Base-by-base conservation (phyloP, 2,888 invertebrate genomes). In the Tryphoninae sp. region DNA sequence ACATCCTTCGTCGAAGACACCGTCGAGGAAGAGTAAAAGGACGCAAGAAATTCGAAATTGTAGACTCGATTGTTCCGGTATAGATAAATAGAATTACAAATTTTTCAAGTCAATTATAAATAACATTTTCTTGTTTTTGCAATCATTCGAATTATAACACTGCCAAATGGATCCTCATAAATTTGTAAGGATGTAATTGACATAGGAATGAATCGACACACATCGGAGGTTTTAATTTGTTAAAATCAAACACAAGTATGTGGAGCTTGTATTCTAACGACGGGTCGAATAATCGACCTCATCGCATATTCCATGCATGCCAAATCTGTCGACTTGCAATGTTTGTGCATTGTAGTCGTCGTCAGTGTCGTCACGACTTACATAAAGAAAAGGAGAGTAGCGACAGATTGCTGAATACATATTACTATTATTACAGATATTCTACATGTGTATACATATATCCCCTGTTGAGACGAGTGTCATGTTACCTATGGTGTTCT, bases 1-100 rank as follows among this genome's bases (percentile, higher is more conserved):
- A 58, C 87, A 88, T 78, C 89, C 89, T 4, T 87, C 87, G 0
- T 86, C 86, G 1, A 80, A 72, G 7, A n/a, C n/a, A 64, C 64
- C 74, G 7, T 33, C 74, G 62, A 42, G 58, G 40, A 75, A 51
- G 16, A 11, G n/a, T 13, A 69, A 51, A 64, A 68, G 45, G 42
- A 16, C 6, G 22, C 40, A 0, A 11, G 40, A 67, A 61, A 9
- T 71, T 42, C 64, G 53, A 42, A 49, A 45, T n/a, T 69, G 73
- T 40, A 40, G 42, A 9, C n/a, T 53, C 51, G 49, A 72, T 13
- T 80, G 77, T 67, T 59, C 80, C 53, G 51, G 19, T 6, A 65
- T n/a, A 42, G 73, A 68, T 64, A 64, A 58, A 73, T 74, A 74
- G 53, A 13, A 40, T 58, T 40, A 16, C n/a, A 61, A 40, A 19